Conservation (phyloP, 2,888 invertebrate genomes). For the Drosophila testacea region DNA sequence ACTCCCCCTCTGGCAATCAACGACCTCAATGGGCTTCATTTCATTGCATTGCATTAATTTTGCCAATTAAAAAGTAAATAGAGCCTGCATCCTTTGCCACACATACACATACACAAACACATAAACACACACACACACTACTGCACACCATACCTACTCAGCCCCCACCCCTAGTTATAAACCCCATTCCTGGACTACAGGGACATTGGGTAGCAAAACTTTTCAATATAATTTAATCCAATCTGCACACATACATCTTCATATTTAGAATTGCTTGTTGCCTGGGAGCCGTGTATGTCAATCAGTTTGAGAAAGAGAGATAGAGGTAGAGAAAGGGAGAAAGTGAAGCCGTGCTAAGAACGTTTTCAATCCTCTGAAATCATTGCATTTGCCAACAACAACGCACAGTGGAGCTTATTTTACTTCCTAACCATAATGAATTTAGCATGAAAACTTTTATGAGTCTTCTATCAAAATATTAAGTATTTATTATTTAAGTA, state of each 20-base stretch:
- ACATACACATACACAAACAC: constrained; percentile 17
- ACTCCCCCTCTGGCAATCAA: constrained; percentile 9
- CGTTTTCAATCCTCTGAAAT: constrained; percentile 9
- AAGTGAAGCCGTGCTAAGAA: constrained; percentile 44
- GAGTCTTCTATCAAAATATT: too few relatives aligned
- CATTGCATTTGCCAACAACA: constrained; percentile 6
- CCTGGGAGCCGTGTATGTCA: constrained; percentile 23
- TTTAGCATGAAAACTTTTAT: too few relatives aligned
- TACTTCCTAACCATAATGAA: background rate
- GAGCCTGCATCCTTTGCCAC: constrained; percentile 76
- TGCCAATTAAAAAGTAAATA: constrained; percentile 81
- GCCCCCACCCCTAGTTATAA: background rate
- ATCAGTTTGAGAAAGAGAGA: constrained; percentile 21
- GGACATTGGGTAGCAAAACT: constrained; percentile 48
- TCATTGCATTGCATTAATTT: constrained; percentile 81
- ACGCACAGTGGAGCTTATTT: constrained; percentile 23
- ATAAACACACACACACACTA: constrained; percentile 5
- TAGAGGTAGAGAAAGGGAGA: background rate
- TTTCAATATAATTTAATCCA: constrained; percentile 71
- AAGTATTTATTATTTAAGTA: too few relatives aligned
- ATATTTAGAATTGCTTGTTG: constrained; percentile 11
- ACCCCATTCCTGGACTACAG: background rate
- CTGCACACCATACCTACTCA: background rate
- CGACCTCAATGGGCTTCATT: constrained; percentile 68
- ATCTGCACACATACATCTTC: constrained; percentile 40